Percentiles rank a stretch among this genome's conserved stretches.
Conservation (phyloP, 2,797 vertebrate species). For the Tokudaia tokunoshimensis region DNA sequence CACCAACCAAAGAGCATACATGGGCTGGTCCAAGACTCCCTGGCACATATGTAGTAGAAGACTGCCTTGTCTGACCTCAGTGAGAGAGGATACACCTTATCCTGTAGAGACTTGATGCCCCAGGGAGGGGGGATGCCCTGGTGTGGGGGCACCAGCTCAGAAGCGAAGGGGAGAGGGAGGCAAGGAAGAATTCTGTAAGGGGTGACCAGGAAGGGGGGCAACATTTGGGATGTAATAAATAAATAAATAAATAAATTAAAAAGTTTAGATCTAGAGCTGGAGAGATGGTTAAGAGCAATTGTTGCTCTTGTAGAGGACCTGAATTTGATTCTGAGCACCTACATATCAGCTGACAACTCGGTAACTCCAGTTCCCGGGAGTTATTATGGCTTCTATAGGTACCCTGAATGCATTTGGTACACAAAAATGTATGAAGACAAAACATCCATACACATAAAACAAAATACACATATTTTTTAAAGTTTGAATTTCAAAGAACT, state of each 20-base stretch:
- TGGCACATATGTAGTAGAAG: neutral
- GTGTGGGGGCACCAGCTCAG: neutral
- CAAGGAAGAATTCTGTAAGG: neutral
- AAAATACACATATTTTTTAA: neutral
- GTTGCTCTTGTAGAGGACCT: neutral
- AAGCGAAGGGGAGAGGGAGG: neutral
- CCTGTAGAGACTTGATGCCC: neutral
- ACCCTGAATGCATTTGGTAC: neutral
- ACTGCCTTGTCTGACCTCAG: neutral
- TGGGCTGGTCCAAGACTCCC: neutral
- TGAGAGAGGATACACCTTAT: neutral
- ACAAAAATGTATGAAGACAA: neutral
- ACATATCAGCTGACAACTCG: neutral
- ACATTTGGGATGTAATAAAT: neutral
- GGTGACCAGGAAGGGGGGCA: neutral
- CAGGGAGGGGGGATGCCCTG: neutral
- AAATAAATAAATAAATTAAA: neutral
- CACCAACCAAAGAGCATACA: neutral
- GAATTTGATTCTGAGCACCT: neutral
- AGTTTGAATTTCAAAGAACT: neutral
- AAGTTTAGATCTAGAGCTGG: neutral
- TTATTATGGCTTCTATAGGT: neutral
- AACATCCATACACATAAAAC: neutral
- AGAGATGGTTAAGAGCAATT: neutral
- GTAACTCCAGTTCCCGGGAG: neutral